phyloP scores from a whole-genome alignment of 1,140 invertebrate species.

The Drosophila kurseongensis region DNA sequence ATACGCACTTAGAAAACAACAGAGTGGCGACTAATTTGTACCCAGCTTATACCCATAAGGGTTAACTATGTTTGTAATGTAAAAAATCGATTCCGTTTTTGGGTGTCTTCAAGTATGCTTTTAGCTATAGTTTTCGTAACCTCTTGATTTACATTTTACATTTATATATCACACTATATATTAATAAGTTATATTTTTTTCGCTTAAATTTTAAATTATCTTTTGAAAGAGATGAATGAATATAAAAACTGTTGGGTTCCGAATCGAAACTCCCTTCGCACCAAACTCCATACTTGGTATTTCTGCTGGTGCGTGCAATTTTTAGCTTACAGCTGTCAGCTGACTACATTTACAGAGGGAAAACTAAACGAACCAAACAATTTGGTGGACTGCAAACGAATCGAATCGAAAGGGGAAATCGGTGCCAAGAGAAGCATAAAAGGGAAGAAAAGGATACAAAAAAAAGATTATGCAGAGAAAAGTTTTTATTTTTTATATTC shows the following conservation, averaged over 20 bases:
- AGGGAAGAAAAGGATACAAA: no score
- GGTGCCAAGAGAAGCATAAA: background rate
- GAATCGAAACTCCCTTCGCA: background rate
- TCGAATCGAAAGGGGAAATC: slow-evolving; percentile 18
- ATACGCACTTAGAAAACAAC: background rate
- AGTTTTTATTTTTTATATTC: background rate
- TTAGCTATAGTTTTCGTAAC: no score
- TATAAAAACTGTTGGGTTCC: no score
- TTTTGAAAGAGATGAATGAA: no score
- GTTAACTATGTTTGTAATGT: background rate
- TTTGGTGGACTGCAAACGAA: slow-evolving; percentile 48
- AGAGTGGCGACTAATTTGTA: background rate
- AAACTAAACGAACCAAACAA: slow-evolving; percentile 68
- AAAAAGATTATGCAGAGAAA: background rate
- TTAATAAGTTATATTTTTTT: no score
- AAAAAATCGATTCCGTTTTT: no score
- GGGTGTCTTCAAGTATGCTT: no score
- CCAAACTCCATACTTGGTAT: slow-evolving; percentile 2
- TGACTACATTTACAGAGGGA: slow-evolving; percentile 24
- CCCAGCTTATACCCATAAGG: background rate
- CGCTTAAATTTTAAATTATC: no score
- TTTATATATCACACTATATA: no score
- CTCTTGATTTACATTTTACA: no score
- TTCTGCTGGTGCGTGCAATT: slow-evolving; percentile 56
- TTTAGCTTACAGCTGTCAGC: slow-evolving; percentile 56